Evolutionary conservation across 2,113 vertebrate genomes (phyloP).

Genomic region (Aldabrachelys gigantea): DNA sequence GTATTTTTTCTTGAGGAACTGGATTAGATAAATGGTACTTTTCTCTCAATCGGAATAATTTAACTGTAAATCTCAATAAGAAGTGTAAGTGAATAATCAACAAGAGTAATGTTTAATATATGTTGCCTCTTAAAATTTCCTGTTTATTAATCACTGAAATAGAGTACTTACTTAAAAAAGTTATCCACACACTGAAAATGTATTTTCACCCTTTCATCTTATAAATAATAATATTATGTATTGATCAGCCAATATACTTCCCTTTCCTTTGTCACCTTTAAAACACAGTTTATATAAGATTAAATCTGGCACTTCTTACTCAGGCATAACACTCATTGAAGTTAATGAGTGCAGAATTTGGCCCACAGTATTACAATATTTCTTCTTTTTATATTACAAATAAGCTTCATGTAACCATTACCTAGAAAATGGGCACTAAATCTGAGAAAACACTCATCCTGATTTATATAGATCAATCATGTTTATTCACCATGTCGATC

Average conservation of each 20-base stretch:
- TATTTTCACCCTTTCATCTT: neutral
- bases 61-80: constrained; percentile 56
- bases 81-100: constrained; percentile 54
- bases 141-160: constrained; percentile 54
- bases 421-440: neutral
- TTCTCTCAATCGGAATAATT: constrained; percentile 61
- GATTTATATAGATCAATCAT: neutral
- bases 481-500: neutral
- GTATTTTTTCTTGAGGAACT: constrained; percentile 68
- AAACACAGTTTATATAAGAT: neutral
- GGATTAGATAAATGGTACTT: constrained; percentile 71
- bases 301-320: neutral
- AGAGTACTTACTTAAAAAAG: constrained; percentile 33
- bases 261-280: neutral
- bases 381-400: neutral
- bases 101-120: constrained; percentile 46
- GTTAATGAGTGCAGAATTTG: neutral
- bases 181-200: neutral
- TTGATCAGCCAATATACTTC: constrained; percentile 10
- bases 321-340: neutral
- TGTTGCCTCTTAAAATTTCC: constrained; percentile 40
- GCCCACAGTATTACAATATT: neutral
- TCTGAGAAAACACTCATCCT: neutral
- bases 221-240: constrained; percentile 6
- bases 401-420: neutral